Evolutionary conservation across 2,113 vertebrate species (phyloP).

Genomic region (Neoarius graeffei): DNA sequence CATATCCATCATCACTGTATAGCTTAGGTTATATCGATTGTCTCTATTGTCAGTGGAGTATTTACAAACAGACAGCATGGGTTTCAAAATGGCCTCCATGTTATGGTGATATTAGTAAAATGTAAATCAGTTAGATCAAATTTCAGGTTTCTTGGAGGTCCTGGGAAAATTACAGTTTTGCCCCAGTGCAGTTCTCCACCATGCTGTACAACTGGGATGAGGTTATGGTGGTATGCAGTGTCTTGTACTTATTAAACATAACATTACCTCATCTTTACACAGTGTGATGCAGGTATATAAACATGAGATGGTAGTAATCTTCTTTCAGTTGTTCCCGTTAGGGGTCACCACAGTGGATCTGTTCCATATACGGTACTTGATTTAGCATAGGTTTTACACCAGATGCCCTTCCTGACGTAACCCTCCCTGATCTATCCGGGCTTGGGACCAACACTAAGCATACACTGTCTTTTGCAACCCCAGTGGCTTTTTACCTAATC

Average conservation of each 20-base stretch:
- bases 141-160: background rate
- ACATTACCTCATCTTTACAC: background rate
- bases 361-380: too few species aligned
- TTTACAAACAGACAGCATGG: background rate
- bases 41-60: background rate
- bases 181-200: background rate
- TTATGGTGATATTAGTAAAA: background rate
- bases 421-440: too few species aligned
- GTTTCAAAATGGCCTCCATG: background rate
- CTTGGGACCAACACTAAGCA: too few species aligned
- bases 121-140: too few species aligned
- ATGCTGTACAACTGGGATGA: background rate
- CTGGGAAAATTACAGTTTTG: background rate
- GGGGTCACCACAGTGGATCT: too few species aligned
- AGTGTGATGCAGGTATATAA: background rate
- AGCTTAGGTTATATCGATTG: background rate
- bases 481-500: too few species aligned
- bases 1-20: background rate
- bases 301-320: background rate
- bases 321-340: too few species aligned
- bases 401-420: too few species aligned
- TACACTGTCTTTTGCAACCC: too few species aligned
- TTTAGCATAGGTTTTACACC: too few species aligned
- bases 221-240: background rate
- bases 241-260: background rate